Conservation (phyloP, 1,140 invertebrate species). For the Rhyacophila brunnea region DNA sequence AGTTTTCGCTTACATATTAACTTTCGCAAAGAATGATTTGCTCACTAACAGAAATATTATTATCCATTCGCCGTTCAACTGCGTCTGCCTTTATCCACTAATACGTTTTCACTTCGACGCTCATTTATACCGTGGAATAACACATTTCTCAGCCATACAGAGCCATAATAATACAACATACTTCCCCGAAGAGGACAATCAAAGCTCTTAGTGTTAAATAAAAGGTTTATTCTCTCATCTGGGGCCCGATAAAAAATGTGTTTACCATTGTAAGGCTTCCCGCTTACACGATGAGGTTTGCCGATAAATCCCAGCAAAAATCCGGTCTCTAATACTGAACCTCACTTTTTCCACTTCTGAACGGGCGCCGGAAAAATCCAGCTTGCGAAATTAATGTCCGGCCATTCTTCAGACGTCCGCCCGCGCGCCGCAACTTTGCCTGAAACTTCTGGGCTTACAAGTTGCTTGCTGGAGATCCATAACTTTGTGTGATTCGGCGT, state of each 20-base stretch:
- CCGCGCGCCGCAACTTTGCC: slow-evolving; percentile 8
- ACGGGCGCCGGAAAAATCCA: slow-evolving; percentile 28
- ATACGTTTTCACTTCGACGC: too few species aligned
- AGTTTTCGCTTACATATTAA: too few species aligned
- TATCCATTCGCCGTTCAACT: too few species aligned
- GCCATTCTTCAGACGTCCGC: slow-evolving; percentile 28
- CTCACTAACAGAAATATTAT: too few species aligned
- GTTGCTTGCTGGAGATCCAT: not conserved
- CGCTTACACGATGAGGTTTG: slow-evolving; percentile 30
- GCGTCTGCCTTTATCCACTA: too few species aligned
- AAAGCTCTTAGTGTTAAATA: slow-evolving; percentile 27
- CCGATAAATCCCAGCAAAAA: slow-evolving; percentile 29
- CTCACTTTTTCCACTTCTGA: slow-evolving; percentile 5
- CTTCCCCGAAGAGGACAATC: slow-evolving; percentile 13
- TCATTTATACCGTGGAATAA: too few species aligned
- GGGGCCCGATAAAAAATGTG: slow-evolving; percentile 28
- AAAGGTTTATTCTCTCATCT: slow-evolving; percentile 28
- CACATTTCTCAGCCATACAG: too few species aligned
- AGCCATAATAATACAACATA: slow-evolving; percentile 8
- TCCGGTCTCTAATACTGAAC: slow-evolving; percentile 16
- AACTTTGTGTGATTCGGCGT: slow-evolving; percentile 8
- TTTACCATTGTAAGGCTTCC: slow-evolving; percentile 32
- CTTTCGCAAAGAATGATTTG: too few species aligned
- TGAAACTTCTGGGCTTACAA: slow-evolving; percentile 6
- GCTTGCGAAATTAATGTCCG: slow-evolving; percentile 28